Conservation (phyloP, 1,140 invertebrate species). For the Thalassaphorura encarpata region DNA sequence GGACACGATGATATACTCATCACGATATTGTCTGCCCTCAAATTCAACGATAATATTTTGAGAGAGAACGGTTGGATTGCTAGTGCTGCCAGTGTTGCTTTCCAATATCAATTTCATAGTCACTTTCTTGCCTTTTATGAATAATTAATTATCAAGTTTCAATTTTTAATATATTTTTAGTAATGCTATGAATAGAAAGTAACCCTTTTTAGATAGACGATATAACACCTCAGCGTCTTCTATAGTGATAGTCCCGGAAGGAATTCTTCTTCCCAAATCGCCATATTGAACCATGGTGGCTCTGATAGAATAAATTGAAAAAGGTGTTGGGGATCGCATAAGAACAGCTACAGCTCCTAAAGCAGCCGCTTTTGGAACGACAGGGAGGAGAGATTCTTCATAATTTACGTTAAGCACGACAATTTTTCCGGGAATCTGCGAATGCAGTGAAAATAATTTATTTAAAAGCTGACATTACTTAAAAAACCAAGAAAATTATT, state of each 20-base stretch:
- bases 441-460: background rate
- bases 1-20: conserved; percentile 42
- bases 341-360: conserved; percentile 42
- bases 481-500: background rate
- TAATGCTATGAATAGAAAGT: background rate
- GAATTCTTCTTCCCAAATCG: conserved; percentile 37
- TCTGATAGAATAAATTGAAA: conserved; percentile 37
- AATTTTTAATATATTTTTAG: too few relatives aligned
- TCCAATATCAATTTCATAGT: background rate
- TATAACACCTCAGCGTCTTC: conserved; percentile 46
- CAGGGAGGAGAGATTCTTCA: background rate
- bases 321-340: conserved; percentile 41
- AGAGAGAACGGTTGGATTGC: conserved; percentile 15
- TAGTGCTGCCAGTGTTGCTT: conserved; percentile 11
- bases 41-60: background rate
- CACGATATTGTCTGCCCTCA: background rate
- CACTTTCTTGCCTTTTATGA: background rate
- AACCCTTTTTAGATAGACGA: conserved; percentile 34
- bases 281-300: conserved; percentile 26
- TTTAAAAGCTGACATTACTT: background rate
- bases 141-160: too few relatives aligned
- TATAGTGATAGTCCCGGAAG: conserved; percentile 44
- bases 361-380: conserved; percentile 31
- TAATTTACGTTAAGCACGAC: conserved; percentile 10
- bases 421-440: conserved; percentile 13